Conservation (phyloP, 2,113 vertebrate genomes). For the Naja naja region DNA sequence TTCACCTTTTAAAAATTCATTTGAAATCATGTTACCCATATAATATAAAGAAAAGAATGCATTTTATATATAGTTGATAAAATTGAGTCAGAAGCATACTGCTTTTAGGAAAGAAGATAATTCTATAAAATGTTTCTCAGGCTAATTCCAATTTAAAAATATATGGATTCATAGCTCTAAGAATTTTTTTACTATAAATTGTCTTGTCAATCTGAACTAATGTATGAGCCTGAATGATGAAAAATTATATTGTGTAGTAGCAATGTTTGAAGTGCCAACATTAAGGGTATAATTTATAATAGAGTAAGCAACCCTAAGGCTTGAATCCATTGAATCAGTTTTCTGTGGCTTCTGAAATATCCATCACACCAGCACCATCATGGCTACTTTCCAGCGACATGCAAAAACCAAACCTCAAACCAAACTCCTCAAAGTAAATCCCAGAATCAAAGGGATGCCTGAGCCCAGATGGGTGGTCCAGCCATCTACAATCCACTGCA, state of each 20-base stretch:
- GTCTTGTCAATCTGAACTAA: background rate
- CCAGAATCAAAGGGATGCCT: too few species aligned
- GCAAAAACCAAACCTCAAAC: too few species aligned
- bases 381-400: background rate
- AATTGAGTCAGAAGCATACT: background rate
- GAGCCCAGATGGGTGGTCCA: too few species aligned
- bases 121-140: background rate
- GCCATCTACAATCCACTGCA: background rate
- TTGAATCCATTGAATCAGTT: background rate
- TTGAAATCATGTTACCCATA: background rate
- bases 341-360: background rate
- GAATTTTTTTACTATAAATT: background rate
- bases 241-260: background rate
- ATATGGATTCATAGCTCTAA: background rate
- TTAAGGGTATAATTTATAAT: background rate
- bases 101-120: background rate
- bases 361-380: too few species aligned
- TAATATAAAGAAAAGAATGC: background rate
- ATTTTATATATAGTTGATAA: background rate
- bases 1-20: slow-evolving; percentile 4
- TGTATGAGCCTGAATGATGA: background rate
- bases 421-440: too few species aligned
- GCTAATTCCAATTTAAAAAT: slow-evolving; percentile 1
- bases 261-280: background rate
- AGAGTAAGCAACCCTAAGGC: background rate